Percentiles rank a stretch among this genome's conserved stretches.
These are phyloP conservation scores for Elaphurus davidianus DNA, from an alignment of 2,113 vertebrate species.

Conservation along the genomic window DNA sequence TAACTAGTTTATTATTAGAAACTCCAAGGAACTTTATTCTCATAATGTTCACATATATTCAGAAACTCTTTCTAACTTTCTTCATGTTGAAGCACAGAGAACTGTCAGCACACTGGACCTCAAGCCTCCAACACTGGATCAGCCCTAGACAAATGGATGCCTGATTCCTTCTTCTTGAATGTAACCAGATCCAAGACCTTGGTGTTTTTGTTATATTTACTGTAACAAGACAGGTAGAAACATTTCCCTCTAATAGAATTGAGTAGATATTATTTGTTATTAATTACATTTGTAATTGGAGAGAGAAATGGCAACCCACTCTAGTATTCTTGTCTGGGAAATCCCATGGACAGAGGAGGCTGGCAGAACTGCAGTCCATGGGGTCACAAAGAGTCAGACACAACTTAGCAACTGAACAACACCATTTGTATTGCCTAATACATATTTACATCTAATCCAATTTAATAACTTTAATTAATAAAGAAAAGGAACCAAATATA, in stretches of 20 bases:
- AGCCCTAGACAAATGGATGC: background rate
- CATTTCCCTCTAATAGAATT: background rate
- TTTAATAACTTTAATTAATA: background rate
- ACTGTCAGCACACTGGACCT: background rate
- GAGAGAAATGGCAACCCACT: background rate
- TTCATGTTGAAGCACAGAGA: background rate
- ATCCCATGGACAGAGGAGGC: background rate
- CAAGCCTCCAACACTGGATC: background rate
- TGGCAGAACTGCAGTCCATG: background rate
- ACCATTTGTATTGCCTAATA: background rate
- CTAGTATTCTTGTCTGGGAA: background rate
- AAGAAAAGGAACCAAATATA: background rate
- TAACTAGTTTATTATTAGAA: background rate
- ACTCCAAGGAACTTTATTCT: background rate
- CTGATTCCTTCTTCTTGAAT: background rate
- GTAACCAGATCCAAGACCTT: background rate
- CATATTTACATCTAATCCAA: background rate
- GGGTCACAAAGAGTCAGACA: background rate
- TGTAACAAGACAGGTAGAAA: background rate
- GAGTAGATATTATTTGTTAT: background rate
- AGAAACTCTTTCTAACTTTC: background rate
- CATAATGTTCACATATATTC: background rate
- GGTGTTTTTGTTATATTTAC: background rate
- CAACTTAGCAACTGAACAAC: background rate
- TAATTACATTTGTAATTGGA: background rate